phyloP scores from a whole-genome alignment of 1,140 invertebrate genomes.

The Bicyclus anynana region DNA sequence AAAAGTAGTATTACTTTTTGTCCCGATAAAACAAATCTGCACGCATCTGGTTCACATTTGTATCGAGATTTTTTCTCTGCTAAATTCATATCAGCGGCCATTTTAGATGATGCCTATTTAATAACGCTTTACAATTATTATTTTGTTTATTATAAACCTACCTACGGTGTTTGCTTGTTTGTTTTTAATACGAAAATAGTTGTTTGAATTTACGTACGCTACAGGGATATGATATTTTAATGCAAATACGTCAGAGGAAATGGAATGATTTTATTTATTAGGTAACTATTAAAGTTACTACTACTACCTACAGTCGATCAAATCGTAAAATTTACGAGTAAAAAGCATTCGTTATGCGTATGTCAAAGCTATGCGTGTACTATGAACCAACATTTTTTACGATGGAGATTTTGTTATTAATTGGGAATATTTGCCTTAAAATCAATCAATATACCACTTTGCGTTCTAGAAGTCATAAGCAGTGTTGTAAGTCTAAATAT shows the following conservation, averaged over 20 bases:
- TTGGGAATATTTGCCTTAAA: too few species aligned
- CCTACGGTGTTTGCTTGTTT: slow-evolving; percentile 5
- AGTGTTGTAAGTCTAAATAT: too few species aligned
- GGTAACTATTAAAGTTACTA: too few species aligned
- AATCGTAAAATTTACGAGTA: too few species aligned
- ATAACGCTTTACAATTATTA: slow-evolving; percentile 13
- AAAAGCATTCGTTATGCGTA: too few species aligned
- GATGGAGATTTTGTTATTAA: too few species aligned
- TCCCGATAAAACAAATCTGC: slow-evolving; percentile 26
- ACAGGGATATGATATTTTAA: neutral
- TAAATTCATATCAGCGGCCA: slow-evolving; percentile 16
- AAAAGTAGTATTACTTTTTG: slow-evolving; percentile 28
- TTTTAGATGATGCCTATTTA: slow-evolving; percentile 5
- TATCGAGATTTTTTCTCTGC: slow-evolving; percentile 17
- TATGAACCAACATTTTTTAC: too few species aligned
- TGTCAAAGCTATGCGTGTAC: too few species aligned
- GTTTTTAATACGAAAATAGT: neutral
- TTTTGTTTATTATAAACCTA: slow-evolving; percentile 7
- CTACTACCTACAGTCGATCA: neutral
- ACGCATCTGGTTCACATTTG: slow-evolving; percentile 23
- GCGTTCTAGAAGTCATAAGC: too few species aligned
- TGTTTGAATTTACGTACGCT: neutral
- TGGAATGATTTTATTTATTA: too few species aligned
- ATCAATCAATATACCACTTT: too few species aligned
- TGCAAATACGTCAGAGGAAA: too few species aligned